phyloP scores from a whole-genome alignment of 2,888 invertebrate genomes.

The Cylindroiulus punctatus region DNA sequence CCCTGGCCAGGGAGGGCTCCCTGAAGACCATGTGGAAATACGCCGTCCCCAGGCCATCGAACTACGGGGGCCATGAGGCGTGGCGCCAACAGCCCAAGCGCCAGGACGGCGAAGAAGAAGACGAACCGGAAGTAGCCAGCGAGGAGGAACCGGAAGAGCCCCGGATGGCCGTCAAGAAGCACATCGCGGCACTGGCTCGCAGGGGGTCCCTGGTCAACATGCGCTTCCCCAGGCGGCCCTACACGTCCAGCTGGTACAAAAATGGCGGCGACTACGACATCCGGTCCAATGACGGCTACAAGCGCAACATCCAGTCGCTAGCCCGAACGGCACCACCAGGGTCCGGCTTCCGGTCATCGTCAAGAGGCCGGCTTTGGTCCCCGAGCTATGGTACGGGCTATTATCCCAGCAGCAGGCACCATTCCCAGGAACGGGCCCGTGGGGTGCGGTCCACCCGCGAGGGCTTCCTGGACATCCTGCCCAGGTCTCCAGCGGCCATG shows the following conservation, averaged over 20 bases:
- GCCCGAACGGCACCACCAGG: conserved; percentile 5
- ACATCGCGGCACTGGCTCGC: conserved; percentile 43
- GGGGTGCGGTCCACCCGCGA: conserved; percentile 40
- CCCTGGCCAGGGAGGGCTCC: conserved; percentile 21
- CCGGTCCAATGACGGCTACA: conserved; percentile 32
- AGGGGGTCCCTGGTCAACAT: conserved; percentile 2
- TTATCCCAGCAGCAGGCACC: neutral
- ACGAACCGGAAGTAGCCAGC: neutral
- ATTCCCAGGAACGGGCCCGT: conserved; percentile 8
- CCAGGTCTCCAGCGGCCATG: neutral
- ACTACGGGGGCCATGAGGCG: neutral
- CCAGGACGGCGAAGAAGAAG: neutral
- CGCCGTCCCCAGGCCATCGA: neutral
- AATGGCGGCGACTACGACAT: neutral
- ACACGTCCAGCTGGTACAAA: neutral
- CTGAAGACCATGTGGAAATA: neutral
- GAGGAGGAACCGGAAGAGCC: neutral
- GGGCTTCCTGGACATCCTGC: neutral
- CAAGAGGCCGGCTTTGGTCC: neutral
- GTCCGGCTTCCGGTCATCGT: conserved; percentile 26
- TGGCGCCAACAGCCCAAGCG: conserved; percentile 28
- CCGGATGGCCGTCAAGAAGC: conserved; percentile 6
- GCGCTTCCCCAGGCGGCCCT: neutral
- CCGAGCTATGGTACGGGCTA: neutral
- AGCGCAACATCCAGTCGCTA: conserved; percentile 45